A percentile compares a stretch with the other conserved stretches of the same genome.
Evolutionary conservation across 2,113 vertebrate species (phyloP).

Genomic region (Paramormyrops kingsleyae): DNA sequence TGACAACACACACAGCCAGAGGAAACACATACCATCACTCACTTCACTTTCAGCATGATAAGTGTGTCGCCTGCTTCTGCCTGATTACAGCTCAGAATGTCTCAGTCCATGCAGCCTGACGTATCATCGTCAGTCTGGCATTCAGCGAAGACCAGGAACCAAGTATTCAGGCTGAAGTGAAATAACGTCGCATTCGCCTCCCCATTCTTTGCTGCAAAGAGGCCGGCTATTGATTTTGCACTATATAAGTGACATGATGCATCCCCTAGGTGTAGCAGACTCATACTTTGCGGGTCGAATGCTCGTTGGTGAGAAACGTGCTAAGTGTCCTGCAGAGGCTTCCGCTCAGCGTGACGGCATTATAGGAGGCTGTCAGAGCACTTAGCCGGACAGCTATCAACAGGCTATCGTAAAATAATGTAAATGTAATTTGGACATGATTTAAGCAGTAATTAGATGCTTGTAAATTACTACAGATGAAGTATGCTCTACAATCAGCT

Average conservation of each 20-base stretch:
- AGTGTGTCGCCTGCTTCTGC: background rate
- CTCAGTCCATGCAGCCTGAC: background rate
- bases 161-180: background rate
- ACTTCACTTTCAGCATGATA: background rate
- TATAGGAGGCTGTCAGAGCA: background rate
- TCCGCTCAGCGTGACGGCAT: background rate
- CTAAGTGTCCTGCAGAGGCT: background rate
- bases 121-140: background rate
- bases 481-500: background rate
- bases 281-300: background rate
- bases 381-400: background rate
- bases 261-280: background rate
- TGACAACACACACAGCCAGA: background rate
- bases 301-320: background rate
- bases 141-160: background rate
- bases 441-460: background rate
- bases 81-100: background rate
- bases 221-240: background rate
- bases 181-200: background rate
- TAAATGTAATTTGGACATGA: background rate
- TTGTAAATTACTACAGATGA: background rate
- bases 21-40: background rate
- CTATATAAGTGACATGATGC: background rate
- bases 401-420: background rate
- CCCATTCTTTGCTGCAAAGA: background rate